These are phyloP conservation scores for Anastatus disparis DNA, from an alignment of 1,140 invertebrate genomes.

Conservation along the genomic window DNA sequence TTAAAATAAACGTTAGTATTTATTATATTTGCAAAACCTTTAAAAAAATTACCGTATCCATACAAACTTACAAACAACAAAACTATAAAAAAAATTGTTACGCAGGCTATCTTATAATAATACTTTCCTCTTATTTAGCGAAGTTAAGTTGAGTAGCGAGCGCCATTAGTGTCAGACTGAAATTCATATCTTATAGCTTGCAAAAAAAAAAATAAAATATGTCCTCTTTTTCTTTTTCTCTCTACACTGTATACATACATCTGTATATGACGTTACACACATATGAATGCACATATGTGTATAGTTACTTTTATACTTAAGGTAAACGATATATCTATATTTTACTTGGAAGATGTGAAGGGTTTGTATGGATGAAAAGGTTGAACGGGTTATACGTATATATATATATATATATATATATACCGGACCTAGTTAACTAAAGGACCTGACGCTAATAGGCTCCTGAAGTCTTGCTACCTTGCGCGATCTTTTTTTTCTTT, in stretches of 20 bases:
- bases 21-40: too few species aligned
- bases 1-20: too few species aligned
- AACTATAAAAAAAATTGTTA: too few species aligned
- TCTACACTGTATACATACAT: not conserved
- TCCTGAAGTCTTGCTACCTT: not conserved
- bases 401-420: too few species aligned
- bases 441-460: slow-evolving; percentile 25
- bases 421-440: slow-evolving; percentile 12
- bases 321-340: slow-evolving; percentile 24
- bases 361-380: slow-evolving; percentile 4
- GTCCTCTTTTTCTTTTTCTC: too few species aligned
- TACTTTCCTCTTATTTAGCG: not conserved
- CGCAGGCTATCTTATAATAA: too few species aligned
- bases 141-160: too few species aligned
- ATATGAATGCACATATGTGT: too few species aligned
- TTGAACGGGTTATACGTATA: slow-evolving; percentile 6
- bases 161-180: slow-evolving; percentile 27
- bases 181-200: not conserved
- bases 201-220: slow-evolving; percentile 7
- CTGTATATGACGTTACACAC: not conserved
- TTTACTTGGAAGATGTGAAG: not conserved
- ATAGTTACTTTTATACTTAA: too few species aligned
- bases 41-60: too few species aligned
- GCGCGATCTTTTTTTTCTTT: not conserved
- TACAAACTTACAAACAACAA: too few species aligned